Base-by-base conservation (phyloP, 2,113 vertebrate species). In the Chascanopsetta lugubris region DNA sequence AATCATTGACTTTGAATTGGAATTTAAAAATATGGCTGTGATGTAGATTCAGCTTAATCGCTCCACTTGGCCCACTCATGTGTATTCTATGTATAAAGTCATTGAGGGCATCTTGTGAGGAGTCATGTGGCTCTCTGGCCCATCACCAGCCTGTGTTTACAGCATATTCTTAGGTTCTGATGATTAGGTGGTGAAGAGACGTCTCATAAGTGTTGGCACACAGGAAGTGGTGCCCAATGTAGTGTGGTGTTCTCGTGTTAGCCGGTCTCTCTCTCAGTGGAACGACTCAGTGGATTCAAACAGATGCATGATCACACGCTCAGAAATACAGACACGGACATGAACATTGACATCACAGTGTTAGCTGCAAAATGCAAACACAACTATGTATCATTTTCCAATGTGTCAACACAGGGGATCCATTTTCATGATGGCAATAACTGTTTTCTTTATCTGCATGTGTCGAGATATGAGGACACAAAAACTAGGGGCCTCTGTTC, bases 201-300 rank as follows among this genome's bases (percentile, higher is more conserved):
- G 3, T 58, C 38, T 80, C 34, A 21, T 42, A 48, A 77, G 63
- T 64, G 69, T 80, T 50, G 56, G 51, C 63, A 20, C 48, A 42
- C 69, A 69, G 72, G 77, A 83, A 70, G 54, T 45, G 60, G 10
- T 64, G 69, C 61, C 36, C 74, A 73, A 77, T 82, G 79, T 80
- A 68, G 73, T 48, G 4, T 65, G 29, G 29, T 42, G 69, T 54
- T 73, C n/a, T 69, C 66, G 62, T 75, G 60, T 60, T 66, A 58
- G 58, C 75, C 53, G 25, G 49, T 46, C 32, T 74, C 34, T 74
- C 34, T 11, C 34, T 38, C 47, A 50, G 45, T 56, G 71, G 34
- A 22, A 69, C 65, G 40, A 22, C 55, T 53, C 46, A 3, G 43
- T 34, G 17, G 69, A 58, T 51, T 75, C 50, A 82, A 61, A 77